Percentiles rank a stretch among this genome's conserved stretches.
Evolutionary conservation across 2,797 vertebrate species (phyloP).

Genomic region (Sandelia bainsii): DNA sequence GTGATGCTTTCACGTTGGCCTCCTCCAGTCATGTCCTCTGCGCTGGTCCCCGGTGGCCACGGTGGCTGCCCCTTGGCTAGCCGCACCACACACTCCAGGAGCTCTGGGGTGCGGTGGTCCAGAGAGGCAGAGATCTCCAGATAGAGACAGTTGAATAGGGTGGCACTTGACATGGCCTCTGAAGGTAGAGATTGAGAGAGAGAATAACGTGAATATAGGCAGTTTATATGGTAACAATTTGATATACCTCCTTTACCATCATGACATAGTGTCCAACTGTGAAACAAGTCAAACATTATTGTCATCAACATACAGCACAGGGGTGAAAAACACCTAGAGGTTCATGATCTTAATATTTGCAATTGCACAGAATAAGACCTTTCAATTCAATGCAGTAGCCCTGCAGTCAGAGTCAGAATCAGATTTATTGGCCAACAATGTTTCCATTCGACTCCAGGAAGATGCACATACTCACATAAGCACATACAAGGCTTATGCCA

Average conservation of each 20-base stretch:
- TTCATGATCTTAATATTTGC: slow-evolving; percentile 5
- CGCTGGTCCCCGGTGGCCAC: slow-evolving; percentile 72
- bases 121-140: slow-evolving; percentile 91
- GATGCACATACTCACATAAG: too few relatives aligned
- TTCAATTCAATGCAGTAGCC: not conserved
- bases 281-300: not conserved
- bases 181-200: slow-evolving; percentile 27
- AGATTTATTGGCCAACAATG: too few relatives aligned
- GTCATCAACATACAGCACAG: too few relatives aligned
- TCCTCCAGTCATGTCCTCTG: slow-evolving; percentile 66
- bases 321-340: not conserved
- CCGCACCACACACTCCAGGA: slow-evolving; percentile 88
- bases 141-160: slow-evolving; percentile 89
- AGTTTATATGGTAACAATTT: too few relatives aligned
- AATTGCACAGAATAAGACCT: not conserved
- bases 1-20: slow-evolving; percentile 89
- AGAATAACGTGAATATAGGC: not conserved
- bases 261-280: not conserved
- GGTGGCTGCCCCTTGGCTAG: slow-evolving; percentile 85
- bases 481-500: too few relatives aligned
- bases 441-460: too few relatives aligned
- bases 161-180: slow-evolving; percentile 89
- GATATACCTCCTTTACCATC: not conserved
- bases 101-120: slow-evolving; percentile 89
- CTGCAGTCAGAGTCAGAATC: not conserved